Evolutionary conservation across 2,888 invertebrate species (phyloP), one percentile per base, ranked within the genome.

Genomic region (Carpatolechia fugitivella): DNA sequence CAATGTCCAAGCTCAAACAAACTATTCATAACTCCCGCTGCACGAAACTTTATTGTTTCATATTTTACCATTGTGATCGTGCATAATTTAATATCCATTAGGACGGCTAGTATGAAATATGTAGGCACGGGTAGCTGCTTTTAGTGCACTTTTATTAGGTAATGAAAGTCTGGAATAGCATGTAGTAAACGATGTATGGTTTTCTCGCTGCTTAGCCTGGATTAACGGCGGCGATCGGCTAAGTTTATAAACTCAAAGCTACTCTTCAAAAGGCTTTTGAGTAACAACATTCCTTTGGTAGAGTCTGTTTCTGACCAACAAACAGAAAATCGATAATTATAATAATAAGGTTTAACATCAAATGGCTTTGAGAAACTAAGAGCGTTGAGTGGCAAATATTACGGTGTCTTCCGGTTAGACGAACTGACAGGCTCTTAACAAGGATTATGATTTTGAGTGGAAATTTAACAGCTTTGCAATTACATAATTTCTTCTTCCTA

Each of bases 41-140:
- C 56, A 47, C 38, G 47, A 47, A 50, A 52, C 38, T 52, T 55
- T 56, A 51, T 44, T 52, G 52, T 56, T 56, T 56, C 47, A 56
- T 56, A 56, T 56, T 52, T 56, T 52, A 46, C 24, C 35, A 55
- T 51, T 55, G 55, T 55, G 54, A 55, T 55, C 50, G 36, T 51
- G 46, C 50, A 55, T 55, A 55, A 51, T 55, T 55, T 55, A 55
- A 50, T 55, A 51, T 41, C 55, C 55, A 55, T 55, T 55, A 55
- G 44, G 46, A 55, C n/a, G 50, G 54, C 30, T 30, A 33, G 50
- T 18, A 46, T 55, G 55, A 55, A 51, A 55, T 51, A 50, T 50
- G 55, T 50, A 50, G 50, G 35, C 44, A 49, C 20, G 53, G 36
- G 18, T 51, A 55, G 55, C 29, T 20, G 33, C 31, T 49, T 55